Evolutionary conservation across 2,113 vertebrate genomes (phyloP).

Genomic region (Ammodytes marinus): DNA sequence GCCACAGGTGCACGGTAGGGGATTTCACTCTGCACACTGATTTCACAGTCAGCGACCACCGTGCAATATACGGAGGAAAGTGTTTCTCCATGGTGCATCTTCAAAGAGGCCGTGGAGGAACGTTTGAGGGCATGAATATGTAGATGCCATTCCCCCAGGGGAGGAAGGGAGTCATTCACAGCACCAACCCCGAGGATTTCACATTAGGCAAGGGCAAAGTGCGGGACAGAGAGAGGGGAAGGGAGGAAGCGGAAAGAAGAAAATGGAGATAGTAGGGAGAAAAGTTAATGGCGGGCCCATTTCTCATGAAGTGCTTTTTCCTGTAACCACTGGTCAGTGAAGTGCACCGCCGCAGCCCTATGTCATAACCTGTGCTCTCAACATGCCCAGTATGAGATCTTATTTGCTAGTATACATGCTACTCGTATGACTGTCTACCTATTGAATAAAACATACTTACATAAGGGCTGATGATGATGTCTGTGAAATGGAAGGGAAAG

Average conservation of each 20-base stretch:
- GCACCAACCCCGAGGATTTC: constrained; percentile 60
- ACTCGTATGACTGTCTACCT: constrained; percentile 8
- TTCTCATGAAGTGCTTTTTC: constrained; percentile 63
- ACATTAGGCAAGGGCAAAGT: constrained; percentile 66
- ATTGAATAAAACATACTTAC: constrained; percentile 57
- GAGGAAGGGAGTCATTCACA: constrained; percentile 68
- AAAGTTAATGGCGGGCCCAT: constrained; percentile 53
- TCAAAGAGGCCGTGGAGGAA: constrained; percentile 67
- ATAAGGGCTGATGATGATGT: constrained; percentile 46
- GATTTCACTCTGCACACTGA: constrained; percentile 63
- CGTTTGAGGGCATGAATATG: constrained; percentile 79
- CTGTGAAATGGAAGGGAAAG: constrained; percentile 51
- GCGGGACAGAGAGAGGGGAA: constrained; percentile 38
- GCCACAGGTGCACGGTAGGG: constrained; percentile 69
- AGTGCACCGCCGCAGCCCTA: constrained; percentile 4
- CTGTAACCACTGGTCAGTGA: constrained; percentile 38
- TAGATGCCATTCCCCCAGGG: constrained; percentile 64
- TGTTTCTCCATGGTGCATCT: constrained; percentile 66
- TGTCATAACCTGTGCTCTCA: constrained; percentile 28
- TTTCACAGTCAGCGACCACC: constrained; percentile 74
- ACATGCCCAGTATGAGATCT: background rate
- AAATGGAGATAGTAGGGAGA: constrained; percentile 36
- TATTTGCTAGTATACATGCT: constrained; percentile 42
- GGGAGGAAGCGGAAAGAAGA: constrained; percentile 33
- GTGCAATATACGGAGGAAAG: constrained; percentile 67